These are phyloP conservation scores for Parnassius smintheus DNA, from an alignment of 2,888 invertebrate species.

Conservation along the genomic window DNA sequence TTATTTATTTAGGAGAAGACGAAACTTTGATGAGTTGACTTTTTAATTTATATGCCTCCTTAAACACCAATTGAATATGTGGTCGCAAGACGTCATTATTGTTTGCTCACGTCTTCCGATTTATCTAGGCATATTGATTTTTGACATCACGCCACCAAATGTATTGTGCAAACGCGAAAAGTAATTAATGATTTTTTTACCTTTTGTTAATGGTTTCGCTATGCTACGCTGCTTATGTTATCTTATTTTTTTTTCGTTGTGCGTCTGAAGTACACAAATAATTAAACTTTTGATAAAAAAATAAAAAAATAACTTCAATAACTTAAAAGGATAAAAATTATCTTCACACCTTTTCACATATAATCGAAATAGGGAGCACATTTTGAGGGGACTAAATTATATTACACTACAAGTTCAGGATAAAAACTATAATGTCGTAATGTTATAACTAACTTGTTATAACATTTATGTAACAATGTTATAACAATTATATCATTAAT, in stretches of 20 bases:
- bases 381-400: no score
- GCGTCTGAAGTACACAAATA: neutral
- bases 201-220: neutral
- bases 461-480: no score
- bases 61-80: constrained; percentile 46
- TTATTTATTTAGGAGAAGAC: constrained; percentile 79
- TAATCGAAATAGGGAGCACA: no score
- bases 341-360: no score
- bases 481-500: no score
- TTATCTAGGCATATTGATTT: constrained; percentile 68
- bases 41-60: constrained; percentile 71
- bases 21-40: constrained; percentile 74
- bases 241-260: neutral
- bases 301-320: no score
- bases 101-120: constrained; percentile 54
- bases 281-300: no score
- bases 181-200: constrained; percentile 30
- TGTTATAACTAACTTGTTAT: no score
- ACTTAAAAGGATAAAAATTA: no score
- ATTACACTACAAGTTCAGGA: no score
- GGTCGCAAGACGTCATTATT: constrained; percentile 42
- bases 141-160: constrained; percentile 61
- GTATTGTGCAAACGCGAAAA: constrained; percentile 54
- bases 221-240: neutral
- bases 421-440: no score